A percentile compares a stretch with the other conserved stretches of the same genome.
These are phyloP conservation scores for Etia nguti DNA, from an alignment of 2,113 vertebrate species.

Conservation along the genomic window DNA sequence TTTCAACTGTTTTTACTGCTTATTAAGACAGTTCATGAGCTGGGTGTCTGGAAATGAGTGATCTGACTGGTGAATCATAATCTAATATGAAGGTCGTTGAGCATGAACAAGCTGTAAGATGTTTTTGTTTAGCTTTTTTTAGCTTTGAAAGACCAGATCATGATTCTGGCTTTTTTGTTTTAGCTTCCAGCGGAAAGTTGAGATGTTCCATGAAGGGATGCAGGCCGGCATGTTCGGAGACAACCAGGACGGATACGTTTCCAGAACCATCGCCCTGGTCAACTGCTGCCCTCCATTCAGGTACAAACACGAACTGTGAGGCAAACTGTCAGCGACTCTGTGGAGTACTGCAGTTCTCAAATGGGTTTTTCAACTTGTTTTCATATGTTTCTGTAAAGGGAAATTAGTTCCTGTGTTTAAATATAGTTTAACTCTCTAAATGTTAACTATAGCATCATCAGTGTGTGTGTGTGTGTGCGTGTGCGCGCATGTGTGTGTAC, in stretches of 20 bases:
- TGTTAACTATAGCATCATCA: background rate
- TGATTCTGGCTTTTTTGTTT: background rate
- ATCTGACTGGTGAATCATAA: background rate
- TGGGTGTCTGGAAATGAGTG: no score
- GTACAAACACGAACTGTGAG: slow-evolving; percentile 25
- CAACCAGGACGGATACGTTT: slow-evolving; percentile 65
- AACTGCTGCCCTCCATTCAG: slow-evolving; percentile 87
- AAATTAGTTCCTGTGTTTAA: background rate
- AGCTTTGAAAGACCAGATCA: background rate
- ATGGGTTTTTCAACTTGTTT: background rate
- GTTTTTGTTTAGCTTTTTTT: background rate
- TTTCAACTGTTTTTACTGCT: background rate
- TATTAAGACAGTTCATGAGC: background rate
- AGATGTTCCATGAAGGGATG: slow-evolving; percentile 81
- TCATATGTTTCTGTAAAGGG: background rate
- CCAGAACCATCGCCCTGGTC: slow-evolving; percentile 79
- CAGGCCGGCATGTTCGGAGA: slow-evolving; percentile 56
- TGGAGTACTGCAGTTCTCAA: background rate
- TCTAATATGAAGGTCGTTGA: background rate
- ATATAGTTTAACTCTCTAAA: background rate
- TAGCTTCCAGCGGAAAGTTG: slow-evolving; percentile 86
- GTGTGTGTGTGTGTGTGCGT: fast-evolving
- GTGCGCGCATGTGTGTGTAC: background rate
- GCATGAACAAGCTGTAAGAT: background rate
- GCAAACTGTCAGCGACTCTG: background rate